These are phyloP conservation scores for Parascotia fuliginaria DNA, from an alignment of 2,888 invertebrate genomes.

Conservation along the genomic window DNA sequence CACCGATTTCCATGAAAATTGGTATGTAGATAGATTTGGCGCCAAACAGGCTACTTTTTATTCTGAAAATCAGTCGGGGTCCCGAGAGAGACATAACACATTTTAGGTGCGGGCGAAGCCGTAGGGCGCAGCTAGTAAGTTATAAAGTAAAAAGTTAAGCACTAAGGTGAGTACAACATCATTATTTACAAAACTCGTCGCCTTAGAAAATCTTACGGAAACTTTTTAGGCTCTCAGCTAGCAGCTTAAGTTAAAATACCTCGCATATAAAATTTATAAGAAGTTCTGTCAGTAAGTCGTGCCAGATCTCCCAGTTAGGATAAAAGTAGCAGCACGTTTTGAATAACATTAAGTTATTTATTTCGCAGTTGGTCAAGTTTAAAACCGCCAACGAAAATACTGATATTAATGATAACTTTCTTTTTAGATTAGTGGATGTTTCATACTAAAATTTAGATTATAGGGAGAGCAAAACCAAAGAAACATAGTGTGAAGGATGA, in stretches of 20 bases:
- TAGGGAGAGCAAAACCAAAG: too few relatives aligned
- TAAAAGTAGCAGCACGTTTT: constrained; percentile 81
- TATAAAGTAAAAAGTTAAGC: too few relatives aligned
- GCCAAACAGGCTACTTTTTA: too few relatives aligned
- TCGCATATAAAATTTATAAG: constrained; percentile 64
- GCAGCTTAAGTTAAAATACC: constrained; percentile 30
- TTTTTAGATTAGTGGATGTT: not conserved
- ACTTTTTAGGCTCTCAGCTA: constrained; percentile 15
- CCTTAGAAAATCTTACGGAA: constrained; percentile 10
- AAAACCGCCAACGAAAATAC: constrained; percentile 30
- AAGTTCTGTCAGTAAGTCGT: constrained; percentile 76
- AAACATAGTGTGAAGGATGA: too few relatives aligned
- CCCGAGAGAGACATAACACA: too few relatives aligned
- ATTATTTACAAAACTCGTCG: not conserved
- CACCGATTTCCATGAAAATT: too few relatives aligned
- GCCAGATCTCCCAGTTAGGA: constrained; percentile 79
- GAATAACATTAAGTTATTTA: constrained; percentile 72
- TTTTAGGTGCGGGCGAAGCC: too few relatives aligned
- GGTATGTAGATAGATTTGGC: too few relatives aligned
- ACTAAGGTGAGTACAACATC: not conserved
- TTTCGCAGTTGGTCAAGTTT: constrained; percentile 40
- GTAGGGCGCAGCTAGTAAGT: too few relatives aligned
- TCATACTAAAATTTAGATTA: too few relatives aligned
- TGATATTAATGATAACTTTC: constrained; percentile 32
- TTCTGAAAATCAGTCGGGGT: too few relatives aligned